Evolutionary conservation across 37 sponge, comb jelly and placozoan species (phyloP), one percentile per base, ranked within the genome.

Genomic region (Lycopodina hypogea): DNA sequence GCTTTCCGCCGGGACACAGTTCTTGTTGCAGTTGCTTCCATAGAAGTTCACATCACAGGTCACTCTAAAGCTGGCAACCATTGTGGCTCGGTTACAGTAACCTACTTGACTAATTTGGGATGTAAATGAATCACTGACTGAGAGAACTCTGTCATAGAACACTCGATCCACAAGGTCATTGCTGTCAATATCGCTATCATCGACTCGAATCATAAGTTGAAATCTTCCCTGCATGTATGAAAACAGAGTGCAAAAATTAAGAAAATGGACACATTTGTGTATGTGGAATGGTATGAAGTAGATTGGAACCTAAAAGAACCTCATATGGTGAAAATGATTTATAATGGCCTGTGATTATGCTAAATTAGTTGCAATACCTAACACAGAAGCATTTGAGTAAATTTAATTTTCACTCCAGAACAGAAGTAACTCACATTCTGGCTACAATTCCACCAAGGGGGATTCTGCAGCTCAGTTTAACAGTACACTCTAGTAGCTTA

Each of bases 31-130:
- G 24, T 56, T 1, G 17, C 38, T 61, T 2, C 85, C 85, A 70
- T 89, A 84, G 69, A 36, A 84, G 72, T 89, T 89, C 22, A 40
- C 9, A 15, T 81, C 53, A 59, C 90, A 89, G 39, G 1, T 22
- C 14, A 80, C 37, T 57, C 61, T 28, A 37, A 59, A 66, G 22
- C 70, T 38, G 22, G 63, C 0, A 7, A 18, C n/a, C 30, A 78
- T 57, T 6, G 34, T 55, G 42, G 38, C 81, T 39, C 41, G 57
- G 21, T 37, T 29, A 50, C 60, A 80, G 48, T 24, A 6, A 15
- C 81, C 87, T 6, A 0, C 2, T n/a, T 48, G 39, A 48, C 21
- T 56, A 0, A 15, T 0, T 18, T 14, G 6, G 28, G 55, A 30
- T 39, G 55, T 72, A 65, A 42, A 78, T 8, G 38, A 33, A n/a